Percentiles rank a stretch among this genome's conserved stretches.
phyloP scores from a whole-genome alignment of 2,888 invertebrate species.

The Subacronicta megacephala region DNA sequence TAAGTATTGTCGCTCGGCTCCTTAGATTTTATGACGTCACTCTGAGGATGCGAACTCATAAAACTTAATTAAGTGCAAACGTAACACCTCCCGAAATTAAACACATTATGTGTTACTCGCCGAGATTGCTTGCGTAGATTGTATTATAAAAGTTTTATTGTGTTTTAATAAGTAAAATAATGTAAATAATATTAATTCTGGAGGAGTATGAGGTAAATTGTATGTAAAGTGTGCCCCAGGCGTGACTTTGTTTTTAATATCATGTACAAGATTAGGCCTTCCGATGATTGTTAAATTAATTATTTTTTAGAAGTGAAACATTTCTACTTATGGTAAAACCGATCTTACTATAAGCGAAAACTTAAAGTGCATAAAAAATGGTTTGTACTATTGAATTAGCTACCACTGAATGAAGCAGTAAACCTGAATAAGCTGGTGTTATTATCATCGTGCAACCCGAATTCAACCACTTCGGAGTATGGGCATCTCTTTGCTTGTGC shows the following conservation, averaged over 20 bases:
- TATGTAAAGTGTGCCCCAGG: background rate
- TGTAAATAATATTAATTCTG: conserved; percentile 44
- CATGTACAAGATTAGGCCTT: background rate
- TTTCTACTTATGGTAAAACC: too few species aligned
- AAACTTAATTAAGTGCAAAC: conserved; percentile 74
- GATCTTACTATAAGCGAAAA: too few species aligned
- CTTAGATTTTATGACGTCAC: conserved; percentile 71
- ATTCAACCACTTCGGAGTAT: too few species aligned
- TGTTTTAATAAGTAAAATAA: conserved; percentile 43
- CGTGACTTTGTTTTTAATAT: conserved; percentile 8
- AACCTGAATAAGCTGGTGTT: too few species aligned
- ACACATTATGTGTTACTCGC: conserved; percentile 60
- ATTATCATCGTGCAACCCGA: too few species aligned
- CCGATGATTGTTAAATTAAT: too few species aligned
- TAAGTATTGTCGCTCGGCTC: conserved; percentile 55
- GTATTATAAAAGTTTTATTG: conserved; percentile 62
- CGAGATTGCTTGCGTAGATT: conserved; percentile 61
- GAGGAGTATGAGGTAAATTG: conserved; percentile 13
- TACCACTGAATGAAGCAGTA: too few species aligned
- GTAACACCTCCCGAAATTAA: conserved; percentile 68
- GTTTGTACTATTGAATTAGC: too few species aligned
- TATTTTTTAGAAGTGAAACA: too few species aligned
- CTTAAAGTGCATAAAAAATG: too few species aligned
- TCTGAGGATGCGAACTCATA: conserved; percentile 68
- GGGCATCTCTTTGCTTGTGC: too few species aligned